Evolutionary conservation across 2,797 vertebrate species (phyloP).

Genomic region (Eidolon dupreanum): DNA sequence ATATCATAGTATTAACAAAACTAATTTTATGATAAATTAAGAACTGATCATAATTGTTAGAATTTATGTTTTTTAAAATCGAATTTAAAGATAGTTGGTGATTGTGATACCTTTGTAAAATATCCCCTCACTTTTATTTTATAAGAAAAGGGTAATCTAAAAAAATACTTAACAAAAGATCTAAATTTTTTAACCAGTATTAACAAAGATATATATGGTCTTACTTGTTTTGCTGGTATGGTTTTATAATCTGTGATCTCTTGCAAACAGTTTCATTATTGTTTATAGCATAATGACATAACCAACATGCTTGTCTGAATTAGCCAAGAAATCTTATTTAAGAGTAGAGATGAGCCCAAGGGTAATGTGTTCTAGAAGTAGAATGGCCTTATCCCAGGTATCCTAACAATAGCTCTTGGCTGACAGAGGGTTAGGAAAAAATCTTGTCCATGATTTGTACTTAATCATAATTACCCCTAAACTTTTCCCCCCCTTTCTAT

Average conservation of each 20-base stretch:
- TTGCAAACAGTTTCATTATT: background rate
- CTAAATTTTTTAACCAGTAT: background rate
- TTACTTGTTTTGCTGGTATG: background rate
- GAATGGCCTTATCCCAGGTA: constrained; percentile 32
- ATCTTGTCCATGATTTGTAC: constrained; percentile 73
- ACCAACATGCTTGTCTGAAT: constrained; percentile 67
- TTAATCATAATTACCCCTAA: constrained; percentile 81
- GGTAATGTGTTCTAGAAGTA: background rate
- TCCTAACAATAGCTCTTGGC: constrained; percentile 50
- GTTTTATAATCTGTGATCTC: background rate
- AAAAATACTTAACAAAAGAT: background rate
- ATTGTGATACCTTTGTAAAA: background rate
- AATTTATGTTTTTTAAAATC: background rate
- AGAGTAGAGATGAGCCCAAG: background rate
- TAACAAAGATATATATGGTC: background rate
- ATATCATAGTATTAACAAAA: background rate
- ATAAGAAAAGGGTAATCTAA: background rate
- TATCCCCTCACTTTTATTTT: background rate
- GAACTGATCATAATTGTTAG: background rate
- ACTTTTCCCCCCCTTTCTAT: constrained; percentile 45
- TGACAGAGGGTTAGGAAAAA: constrained; percentile 78
- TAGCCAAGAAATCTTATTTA: background rate
- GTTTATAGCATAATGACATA: constrained; percentile 75
- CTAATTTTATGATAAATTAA: constrained; percentile 11
- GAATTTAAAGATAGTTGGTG: background rate